A percentile compares a stretch with the other conserved stretches of the same genome.
These are phyloP conservation scores for Acrocephalus arundinaceus DNA, from an alignment of 2,113 vertebrate species.

Conservation along the genomic window DNA sequence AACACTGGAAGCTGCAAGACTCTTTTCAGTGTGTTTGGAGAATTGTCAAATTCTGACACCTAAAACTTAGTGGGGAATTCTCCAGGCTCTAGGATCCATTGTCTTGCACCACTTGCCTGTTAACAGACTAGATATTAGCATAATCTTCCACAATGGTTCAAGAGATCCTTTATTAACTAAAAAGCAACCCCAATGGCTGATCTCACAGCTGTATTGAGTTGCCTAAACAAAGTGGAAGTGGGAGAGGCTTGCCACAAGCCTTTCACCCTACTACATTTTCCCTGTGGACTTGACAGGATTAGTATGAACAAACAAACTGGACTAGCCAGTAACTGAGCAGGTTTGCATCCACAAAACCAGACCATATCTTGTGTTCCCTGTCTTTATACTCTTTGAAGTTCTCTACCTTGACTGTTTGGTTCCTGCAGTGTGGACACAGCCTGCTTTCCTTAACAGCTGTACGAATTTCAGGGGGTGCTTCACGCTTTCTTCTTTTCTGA, in stretches of 20 bases:
- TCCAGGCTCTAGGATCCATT: background rate
- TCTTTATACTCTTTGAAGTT: background rate
- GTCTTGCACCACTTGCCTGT: background rate
- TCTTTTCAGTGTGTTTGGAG: background rate
- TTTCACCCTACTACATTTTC: background rate
- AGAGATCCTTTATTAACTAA: background rate
- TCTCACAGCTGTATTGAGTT: background rate
- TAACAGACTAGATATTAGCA: background rate
- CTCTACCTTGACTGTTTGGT: background rate
- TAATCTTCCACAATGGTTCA: background rate
- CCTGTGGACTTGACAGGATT: background rate
- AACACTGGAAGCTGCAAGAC: background rate
- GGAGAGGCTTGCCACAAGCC: background rate
- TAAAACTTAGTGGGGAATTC: background rate
- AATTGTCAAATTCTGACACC: background rate
- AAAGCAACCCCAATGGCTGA: background rate
- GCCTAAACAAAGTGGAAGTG: background rate
- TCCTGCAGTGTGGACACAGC: background rate
- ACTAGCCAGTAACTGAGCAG: background rate
- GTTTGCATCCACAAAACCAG: background rate
- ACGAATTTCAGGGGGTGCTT: background rate
- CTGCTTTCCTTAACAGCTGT: background rate
- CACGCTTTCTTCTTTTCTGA: background rate
- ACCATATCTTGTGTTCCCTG: background rate
- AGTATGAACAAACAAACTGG: background rate